Evolutionary conservation across 1,140 invertebrate species (phyloP), one percentile per base, ranked within the genome.

Genomic region (Drosophila nebulosa): DNA sequence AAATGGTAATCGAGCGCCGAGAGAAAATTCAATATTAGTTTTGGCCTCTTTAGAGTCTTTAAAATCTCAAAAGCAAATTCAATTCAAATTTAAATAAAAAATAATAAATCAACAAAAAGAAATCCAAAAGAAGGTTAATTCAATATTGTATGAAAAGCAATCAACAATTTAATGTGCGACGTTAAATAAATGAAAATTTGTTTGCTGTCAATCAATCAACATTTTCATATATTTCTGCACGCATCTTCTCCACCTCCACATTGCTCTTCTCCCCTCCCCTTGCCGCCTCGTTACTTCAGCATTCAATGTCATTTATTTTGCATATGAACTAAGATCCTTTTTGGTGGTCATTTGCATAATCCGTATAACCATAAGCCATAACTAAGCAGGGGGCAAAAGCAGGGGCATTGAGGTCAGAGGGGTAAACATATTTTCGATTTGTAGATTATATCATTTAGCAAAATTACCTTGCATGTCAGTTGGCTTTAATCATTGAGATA

Each of bases 401-500:
- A n/a, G n/a, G n/a, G n/a, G n/a, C n/a, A n/a, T n/a, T n/a, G n/a
- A n/a, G n/a, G n/a, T n/a, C n/a, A n/a, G n/a, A n/a, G 2, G 5
- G 14, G 39, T 16, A 16, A 42, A 21, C 39, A 46, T 46, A 46
- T 46, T 46, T 46, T 46, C 39, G 39, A 46, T 46, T 46, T 46
- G 39, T 46, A 46, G 39, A 46, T 46, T 46, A 46, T 46, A 46
- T 46, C 39, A 46, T 46, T 46, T 46, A 46, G 39, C 39, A 46
- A 46, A 46, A 46, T 46, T 46, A 46, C 39, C 39, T 46, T 46
- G 39, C 39, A 46, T 46, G 39, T 46, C 39, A 21, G 39, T 21
- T 46, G 39, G 7, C 39, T 85, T 85, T 77, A 84, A 84, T 85
- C 80, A 85, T 72, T 62, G 61, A 21, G 39, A 46, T 46, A 72